Evolutionary conservation across 2,888 invertebrate genomes (phyloP).

Genomic region (Muscina levida): DNA sequence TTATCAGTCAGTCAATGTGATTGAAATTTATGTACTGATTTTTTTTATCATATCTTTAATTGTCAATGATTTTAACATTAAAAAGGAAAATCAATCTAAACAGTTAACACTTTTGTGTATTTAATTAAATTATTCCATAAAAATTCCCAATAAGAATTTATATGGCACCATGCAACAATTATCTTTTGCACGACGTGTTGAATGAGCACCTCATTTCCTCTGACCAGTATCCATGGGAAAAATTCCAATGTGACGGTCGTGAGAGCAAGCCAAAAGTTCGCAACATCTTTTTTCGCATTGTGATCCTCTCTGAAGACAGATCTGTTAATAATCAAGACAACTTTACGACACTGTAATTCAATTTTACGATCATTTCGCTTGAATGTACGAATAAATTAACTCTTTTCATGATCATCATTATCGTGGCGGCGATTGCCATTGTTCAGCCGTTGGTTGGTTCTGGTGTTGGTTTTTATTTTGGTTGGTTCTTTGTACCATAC

Average conservation of each 20-base stretch:
- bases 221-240: background rate
- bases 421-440: conserved; percentile 48
- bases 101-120: too few species aligned
- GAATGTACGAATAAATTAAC: conserved; percentile 59
- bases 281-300: conserved; percentile 7
- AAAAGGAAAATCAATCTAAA: too few species aligned
- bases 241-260: conserved; percentile 8
- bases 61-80: too few species aligned
- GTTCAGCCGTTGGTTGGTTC: conserved; percentile 26
- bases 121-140: too few species aligned
- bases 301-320: conserved; percentile 2
- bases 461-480: background rate
- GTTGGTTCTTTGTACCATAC: conserved; percentile 8
- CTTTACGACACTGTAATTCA: conserved; percentile 50
- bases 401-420: conserved; percentile 41
- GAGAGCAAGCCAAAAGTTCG: background rate
- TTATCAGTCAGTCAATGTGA: too few species aligned
- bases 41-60: too few species aligned
- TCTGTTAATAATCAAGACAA: conserved; percentile 39
- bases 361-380: conserved; percentile 51
- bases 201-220: background rate
- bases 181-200: background rate
- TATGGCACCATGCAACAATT: too few species aligned
- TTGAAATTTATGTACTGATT: too few species aligned
- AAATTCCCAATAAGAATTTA: too few species aligned